Conservation (phyloP, 1,140 invertebrate species). For the Drosophila mayri region DNA sequence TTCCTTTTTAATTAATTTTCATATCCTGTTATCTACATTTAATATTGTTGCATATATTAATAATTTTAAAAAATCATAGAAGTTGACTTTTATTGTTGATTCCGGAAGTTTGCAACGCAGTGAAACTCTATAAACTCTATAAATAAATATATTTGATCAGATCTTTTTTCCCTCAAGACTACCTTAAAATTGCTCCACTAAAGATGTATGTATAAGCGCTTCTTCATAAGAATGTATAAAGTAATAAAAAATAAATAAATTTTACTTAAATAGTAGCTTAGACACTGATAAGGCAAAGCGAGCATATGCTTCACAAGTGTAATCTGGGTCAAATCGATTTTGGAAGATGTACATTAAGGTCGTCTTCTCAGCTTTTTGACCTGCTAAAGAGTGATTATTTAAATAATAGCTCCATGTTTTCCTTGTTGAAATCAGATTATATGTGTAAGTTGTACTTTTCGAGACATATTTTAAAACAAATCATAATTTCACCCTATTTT, state of each 20-base stretch:
- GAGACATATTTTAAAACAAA: background rate
- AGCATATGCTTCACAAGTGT: background rate
- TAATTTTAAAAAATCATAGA: too few species aligned
- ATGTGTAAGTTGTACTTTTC: too few species aligned
- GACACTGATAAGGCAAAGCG: background rate
- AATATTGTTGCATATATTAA: too few species aligned
- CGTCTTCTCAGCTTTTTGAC: background rate
- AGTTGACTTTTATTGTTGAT: too few species aligned
- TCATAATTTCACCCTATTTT: background rate
- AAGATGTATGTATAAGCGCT: too few species aligned
- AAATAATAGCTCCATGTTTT: background rate
- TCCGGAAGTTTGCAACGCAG: too few species aligned
- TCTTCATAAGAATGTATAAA: background rate
- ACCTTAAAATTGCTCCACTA: background rate
- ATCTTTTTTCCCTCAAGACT: too few species aligned
- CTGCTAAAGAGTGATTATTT: background rate
- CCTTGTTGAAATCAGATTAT: background rate
- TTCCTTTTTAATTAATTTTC: too few species aligned
- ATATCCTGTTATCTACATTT: too few species aligned
- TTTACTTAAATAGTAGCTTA: background rate
- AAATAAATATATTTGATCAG: too few species aligned
- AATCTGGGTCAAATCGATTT: slow-evolving; percentile 30
- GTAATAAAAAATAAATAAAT: background rate
- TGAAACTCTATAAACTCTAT: too few species aligned
- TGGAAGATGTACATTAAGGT: background rate